Percentiles rank a stretch among this genome's conserved stretches.
Evolutionary conservation across 2,888 invertebrate genomes (phyloP).

Genomic region (Agonum fuliginosum): DNA sequence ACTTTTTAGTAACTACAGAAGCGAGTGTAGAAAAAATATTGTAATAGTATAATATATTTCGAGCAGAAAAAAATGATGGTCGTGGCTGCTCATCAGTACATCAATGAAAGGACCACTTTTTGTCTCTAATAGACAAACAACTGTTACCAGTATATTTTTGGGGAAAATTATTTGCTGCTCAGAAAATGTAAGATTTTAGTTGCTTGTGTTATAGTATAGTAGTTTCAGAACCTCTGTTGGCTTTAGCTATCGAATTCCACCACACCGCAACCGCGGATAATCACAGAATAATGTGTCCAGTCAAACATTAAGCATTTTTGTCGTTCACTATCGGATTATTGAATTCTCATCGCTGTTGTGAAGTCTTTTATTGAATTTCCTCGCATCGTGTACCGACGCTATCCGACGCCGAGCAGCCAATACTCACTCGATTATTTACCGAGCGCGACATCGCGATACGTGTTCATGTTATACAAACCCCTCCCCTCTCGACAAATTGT

Average conservation of each 20-base stretch:
- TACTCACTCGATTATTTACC: constrained; percentile 24
- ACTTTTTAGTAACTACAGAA: no score
- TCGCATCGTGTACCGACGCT: constrained; percentile 11
- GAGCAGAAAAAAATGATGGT: no score
- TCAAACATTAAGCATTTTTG: constrained; percentile 31
- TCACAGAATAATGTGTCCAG: not conserved
- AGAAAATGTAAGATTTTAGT: no score
- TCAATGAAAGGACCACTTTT: no score
- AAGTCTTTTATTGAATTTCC: constrained; percentile 54
- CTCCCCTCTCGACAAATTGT: not conserved
- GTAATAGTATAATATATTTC: no score
- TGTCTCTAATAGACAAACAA: no score
- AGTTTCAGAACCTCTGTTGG: not conserved
- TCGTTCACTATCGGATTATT: constrained; percentile 42
- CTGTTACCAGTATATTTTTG: no score
- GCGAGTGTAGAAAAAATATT: no score
- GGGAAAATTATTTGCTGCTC: no score
- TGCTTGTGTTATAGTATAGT: no score
- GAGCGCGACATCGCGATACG: constrained; percentile 14
- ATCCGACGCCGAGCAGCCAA: no score
- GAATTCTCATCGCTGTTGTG: constrained; percentile 30
- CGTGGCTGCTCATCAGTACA: no score
- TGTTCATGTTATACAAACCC: constrained; percentile 23
- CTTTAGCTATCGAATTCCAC: not conserved
- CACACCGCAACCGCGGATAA: not conserved